Conservation (phyloP, 1,140 invertebrate genomes). For the Melipona quadrifasciata region DNA sequence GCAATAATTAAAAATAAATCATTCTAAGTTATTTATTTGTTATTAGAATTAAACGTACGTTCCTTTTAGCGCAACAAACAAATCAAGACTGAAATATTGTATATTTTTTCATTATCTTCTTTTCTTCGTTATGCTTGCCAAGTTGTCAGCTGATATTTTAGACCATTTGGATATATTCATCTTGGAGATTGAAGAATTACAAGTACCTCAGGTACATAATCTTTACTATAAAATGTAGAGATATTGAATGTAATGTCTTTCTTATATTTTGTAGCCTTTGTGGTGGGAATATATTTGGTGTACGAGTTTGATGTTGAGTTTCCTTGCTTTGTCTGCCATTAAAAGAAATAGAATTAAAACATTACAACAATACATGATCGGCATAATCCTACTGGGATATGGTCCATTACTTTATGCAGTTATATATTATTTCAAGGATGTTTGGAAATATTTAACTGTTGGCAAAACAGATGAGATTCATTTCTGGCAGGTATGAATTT, state of each 20-base stretch:
- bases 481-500: constrained; percentile 88
- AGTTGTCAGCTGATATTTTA: constrained; percentile 94
- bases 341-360: constrained; percentile 90
- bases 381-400: constrained; percentile 90
- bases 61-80: constrained; percentile 93
- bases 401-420: constrained; percentile 91
- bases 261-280: constrained; percentile 84
- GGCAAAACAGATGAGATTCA: constrained; percentile 87
- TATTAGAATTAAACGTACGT: constrained; percentile 58
- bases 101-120: constrained; percentile 96
- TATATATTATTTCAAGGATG: constrained; percentile 91
- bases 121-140: constrained; percentile 94
- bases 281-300: constrained; percentile 98
- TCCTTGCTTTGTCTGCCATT: constrained; percentile 93
- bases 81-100: constrained; percentile 94
- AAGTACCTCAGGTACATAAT: constrained; percentile 90
- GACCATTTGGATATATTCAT: constrained; percentile 96
- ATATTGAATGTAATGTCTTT: constrained; percentile 7
- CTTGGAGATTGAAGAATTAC: constrained; percentile 95
- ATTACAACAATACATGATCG: constrained; percentile 92
- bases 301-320: constrained; percentile 91
- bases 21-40: constrained; percentile 1
- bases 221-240: constrained; percentile 1
- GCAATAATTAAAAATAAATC: constrained; percentile 35
- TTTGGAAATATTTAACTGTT: constrained; percentile 89